Evolutionary conservation across 2,113 vertebrate genomes (phyloP).

Genomic region (Elachura formosa): DNA sequence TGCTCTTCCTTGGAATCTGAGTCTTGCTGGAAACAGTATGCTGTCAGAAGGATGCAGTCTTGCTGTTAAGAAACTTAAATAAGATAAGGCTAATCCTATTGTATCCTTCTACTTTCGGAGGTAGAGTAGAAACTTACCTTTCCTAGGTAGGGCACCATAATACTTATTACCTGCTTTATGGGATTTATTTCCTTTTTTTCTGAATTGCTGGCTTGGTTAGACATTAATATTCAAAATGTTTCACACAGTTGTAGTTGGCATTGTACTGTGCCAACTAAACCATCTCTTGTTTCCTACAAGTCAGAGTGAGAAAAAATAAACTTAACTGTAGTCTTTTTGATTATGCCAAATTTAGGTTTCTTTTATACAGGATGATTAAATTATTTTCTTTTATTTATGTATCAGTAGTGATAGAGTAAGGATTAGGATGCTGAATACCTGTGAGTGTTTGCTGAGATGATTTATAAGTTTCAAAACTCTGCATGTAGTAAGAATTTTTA

Average conservation of each 20-base stretch:
- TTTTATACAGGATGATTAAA: not conserved
- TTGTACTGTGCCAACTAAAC: not conserved
- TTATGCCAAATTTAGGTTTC: not conserved
- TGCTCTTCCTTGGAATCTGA: not conserved
- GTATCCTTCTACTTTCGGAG: not conserved
- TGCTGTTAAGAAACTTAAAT: constrained; percentile 4
- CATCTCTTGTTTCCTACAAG: not conserved
- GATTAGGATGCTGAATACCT: not conserved
- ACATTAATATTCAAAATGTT: not conserved
- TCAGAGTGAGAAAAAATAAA: not conserved
- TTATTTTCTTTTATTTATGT: not conserved
- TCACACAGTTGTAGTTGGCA: not conserved
- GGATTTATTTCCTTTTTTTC: not conserved
- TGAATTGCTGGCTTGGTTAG: not conserved
- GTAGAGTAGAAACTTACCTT: not conserved
- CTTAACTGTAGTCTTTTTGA: not conserved
- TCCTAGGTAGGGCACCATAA: not conserved
- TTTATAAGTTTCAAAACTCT: not conserved
- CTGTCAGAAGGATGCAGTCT: not conserved
- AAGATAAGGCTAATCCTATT: constrained; percentile 18
- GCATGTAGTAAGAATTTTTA: not conserved
- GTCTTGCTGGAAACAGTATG: not conserved
- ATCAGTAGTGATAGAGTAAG: not conserved
- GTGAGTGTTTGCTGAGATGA: not conserved
- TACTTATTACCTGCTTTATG: not conserved